Base-by-base conservation (phyloP, 1,140 invertebrate species). In the Triops cancriformis region DNA sequence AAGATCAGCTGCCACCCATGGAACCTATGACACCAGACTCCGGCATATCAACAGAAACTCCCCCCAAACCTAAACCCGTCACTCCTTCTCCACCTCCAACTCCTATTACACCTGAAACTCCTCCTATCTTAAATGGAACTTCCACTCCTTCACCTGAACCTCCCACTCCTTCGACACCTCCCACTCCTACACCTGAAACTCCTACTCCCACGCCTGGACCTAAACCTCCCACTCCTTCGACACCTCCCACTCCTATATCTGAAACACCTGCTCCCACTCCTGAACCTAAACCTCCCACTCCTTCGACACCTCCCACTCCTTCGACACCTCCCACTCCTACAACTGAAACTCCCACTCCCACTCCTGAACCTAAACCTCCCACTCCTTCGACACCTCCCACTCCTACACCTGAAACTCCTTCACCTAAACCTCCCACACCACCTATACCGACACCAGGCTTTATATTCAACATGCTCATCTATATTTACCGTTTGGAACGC, bases 81-180 rank as follows among this genome's bases (percentile, higher is more conserved):
- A 26, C 74, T 64, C n/a, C 74, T 23, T 43, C 74, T 23, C 6
- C 73, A 74, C 74, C 31, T 75, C 23, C 74, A n/a, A 23, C 74
- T 31, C 11, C 74, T 31, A 9, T 12, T 18, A 37, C 74, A 11
- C 74, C 74, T 12, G 3, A 26, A 11, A 37, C 73, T 73, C 12
- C 14, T 23, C 14, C 73, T 73, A 12, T n/a, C n/a, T n/a, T n/a
- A n/a, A n/a, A n/a, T n/a, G n/a, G n/a, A n/a, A n/a, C n/a, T n/a
- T n/a, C n/a, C n/a, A n/a, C n/a, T n/a, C n/a, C n/a, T n/a, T n/a
- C n/a, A n/a, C n/a, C n/a, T n/a, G n/a, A 14, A 73, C 14, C 73
- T 73, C 12, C 26, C 26, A 18, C 73, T 23, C 14, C 26, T 27
- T 4, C 9, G 1, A 73, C 7, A 27, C 73, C 12, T 14, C 11